These are phyloP conservation scores for Melospiza georgiana DNA, from an alignment of 2,113 vertebrate species.

Conservation along the genomic window DNA sequence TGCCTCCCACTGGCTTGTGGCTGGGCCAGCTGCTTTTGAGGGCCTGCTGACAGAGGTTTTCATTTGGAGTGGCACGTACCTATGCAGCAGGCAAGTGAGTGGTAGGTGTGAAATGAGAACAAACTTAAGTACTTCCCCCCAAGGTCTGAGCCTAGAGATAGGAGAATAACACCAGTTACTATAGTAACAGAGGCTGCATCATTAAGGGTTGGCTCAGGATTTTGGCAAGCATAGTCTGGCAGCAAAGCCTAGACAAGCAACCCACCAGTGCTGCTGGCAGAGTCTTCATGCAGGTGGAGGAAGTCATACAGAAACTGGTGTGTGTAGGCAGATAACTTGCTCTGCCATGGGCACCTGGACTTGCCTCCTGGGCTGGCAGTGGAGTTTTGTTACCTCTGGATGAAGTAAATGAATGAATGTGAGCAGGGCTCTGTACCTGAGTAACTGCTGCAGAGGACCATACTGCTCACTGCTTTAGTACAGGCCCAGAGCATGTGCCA, in stretches of 20 bases:
- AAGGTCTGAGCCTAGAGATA: slow-evolving; percentile 12
- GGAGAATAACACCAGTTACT: not conserved
- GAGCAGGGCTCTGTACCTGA: not conserved
- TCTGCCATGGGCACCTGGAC: not conserved
- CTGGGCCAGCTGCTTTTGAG: slow-evolving; percentile 16
- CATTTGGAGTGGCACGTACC: not conserved
- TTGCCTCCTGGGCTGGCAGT: not conserved
- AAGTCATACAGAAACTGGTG: slow-evolving; percentile 7
- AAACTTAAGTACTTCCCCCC: not conserved
- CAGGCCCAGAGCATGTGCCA: not conserved
- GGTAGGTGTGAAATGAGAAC: slow-evolving; percentile 33
- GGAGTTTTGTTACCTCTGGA: not conserved
- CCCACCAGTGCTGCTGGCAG: slow-evolving; percentile 14
- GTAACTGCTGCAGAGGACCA: not conserved
- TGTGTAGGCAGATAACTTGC: not conserved
- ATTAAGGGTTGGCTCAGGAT: not conserved
- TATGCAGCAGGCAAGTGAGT: not conserved
- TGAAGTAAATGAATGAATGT: not conserved
- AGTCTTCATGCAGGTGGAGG: slow-evolving; percentile 23
- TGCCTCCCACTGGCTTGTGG: slow-evolving; percentile 14
- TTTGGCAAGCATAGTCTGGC: slow-evolving; percentile 17
- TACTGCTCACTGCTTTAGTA: not conserved
- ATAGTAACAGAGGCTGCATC: not conserved
- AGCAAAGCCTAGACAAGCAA: not conserved
- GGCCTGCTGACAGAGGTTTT: not conserved